A percentile compares a stretch with the other conserved stretches of the same genome.
Conservation (phyloP, 2,888 invertebrate species). For the Drosophila peninsularis region DNA sequence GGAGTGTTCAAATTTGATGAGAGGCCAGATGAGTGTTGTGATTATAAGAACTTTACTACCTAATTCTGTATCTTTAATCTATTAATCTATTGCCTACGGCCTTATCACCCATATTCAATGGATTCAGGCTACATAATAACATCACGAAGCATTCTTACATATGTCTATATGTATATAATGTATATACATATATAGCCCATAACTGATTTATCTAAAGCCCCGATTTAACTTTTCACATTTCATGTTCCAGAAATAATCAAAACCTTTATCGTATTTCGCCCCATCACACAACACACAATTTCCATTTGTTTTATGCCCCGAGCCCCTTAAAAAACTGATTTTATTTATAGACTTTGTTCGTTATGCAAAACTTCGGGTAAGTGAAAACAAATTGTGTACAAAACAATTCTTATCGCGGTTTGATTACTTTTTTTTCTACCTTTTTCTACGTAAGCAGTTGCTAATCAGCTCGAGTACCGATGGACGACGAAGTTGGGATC, state of each 20-base stretch:
- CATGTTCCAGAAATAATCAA: no score
- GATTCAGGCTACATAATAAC: no score
- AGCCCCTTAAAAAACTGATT: neutral
- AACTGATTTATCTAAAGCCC: neutral
- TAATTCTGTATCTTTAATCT: no score
- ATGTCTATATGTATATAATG: neutral
- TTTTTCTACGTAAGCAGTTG: constrained; percentile 30
- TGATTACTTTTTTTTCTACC: constrained; percentile 18
- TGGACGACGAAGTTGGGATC: constrained; percentile 38
- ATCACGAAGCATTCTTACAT: neutral
- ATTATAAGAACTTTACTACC: no score
- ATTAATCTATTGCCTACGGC: no score
- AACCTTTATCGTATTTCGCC: neutral
- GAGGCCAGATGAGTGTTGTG: no score
- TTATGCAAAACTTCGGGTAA: constrained; percentile 8
- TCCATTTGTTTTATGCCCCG: neutral
- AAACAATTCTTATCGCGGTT: constrained; percentile 40
- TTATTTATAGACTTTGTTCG: constrained; percentile 3
- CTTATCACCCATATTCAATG: no score
- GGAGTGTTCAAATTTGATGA: no score
- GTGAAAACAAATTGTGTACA: constrained; percentile 21
- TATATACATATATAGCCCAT: neutral
- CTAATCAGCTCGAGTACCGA: constrained; percentile 27
- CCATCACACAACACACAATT: neutral
- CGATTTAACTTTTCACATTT: neutral